Percentiles rank a stretch among this genome's conserved stretches.
These are phyloP conservation scores for Trachelus tabidus DNA, from an alignment of 2,888 invertebrate species.

Conservation along the genomic window DNA sequence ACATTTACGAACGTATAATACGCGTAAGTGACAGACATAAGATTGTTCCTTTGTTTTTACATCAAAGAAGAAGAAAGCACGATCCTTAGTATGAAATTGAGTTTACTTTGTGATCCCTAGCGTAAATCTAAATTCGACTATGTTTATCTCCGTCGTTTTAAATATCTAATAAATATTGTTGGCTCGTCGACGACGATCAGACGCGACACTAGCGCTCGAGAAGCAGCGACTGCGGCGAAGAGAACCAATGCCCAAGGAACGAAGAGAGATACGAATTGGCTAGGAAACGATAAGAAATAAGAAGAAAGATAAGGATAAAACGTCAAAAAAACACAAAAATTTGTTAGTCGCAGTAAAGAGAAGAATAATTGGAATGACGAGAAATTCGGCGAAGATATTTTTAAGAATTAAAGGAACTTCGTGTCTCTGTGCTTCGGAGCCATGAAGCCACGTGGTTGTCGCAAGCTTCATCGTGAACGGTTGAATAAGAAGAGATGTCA, in stretches of 20 bases:
- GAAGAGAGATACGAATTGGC: background rate
- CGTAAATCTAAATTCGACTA: background rate
- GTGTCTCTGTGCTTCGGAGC: background rate
- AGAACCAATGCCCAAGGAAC: conserved; percentile 38
- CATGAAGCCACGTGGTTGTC: background rate
- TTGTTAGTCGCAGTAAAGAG: background rate
- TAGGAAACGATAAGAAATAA: conserved; percentile 14
- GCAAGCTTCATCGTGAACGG: background rate
- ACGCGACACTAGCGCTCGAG: background rate
- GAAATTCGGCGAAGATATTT: background rate
- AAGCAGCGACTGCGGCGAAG: conserved; percentile 26
- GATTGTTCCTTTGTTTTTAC: background rate
- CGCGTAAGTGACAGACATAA: conserved; percentile 13
- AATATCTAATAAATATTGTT: conserved; percentile 1
- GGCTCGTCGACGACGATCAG: background rate
- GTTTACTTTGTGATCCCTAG: background rate
- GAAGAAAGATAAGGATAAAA: background rate
- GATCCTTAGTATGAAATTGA: background rate
- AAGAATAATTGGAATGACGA: background rate
- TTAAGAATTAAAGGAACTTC: background rate
- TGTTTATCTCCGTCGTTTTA: background rate
- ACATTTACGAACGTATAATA: conserved; percentile 16
- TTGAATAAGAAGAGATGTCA: background rate
- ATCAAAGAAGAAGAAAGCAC: background rate
- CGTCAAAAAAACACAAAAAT: background rate